phyloP scores from a whole-genome alignment of 2,797 vertebrate genomes.

The Tachyglossus aculeatus region DNA sequence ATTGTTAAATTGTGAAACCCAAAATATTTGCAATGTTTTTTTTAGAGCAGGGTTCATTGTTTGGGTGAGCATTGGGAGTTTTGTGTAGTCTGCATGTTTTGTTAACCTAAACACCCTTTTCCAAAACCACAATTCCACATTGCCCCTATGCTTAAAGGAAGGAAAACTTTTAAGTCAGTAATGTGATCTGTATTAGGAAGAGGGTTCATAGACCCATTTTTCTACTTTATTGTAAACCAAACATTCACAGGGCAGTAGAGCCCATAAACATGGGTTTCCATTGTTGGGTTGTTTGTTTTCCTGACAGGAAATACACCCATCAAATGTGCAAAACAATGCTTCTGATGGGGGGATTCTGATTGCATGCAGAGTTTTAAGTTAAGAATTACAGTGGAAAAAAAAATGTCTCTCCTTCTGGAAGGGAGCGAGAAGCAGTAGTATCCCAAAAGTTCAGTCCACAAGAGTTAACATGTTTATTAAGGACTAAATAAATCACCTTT shows the following conservation, averaged over 20 bases:
- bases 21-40: neutral
- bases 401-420: too few relatives aligned
- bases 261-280: slow-evolving; percentile 14
- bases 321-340: neutral
- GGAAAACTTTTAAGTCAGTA: neutral
- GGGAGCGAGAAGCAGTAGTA: too few relatives aligned
- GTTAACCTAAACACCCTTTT: too few relatives aligned
- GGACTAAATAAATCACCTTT: neutral
- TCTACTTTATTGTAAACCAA: neutral
- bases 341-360: neutral
- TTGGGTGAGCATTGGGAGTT: slow-evolving; percentile 1
- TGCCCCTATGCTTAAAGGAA: neutral
- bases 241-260: neutral
- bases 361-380: too few relatives aligned
- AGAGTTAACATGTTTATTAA: too few relatives aligned
- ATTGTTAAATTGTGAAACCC: neutral
- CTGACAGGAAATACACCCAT: neutral
- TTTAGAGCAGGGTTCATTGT: neutral
- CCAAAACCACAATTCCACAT: too few relatives aligned
- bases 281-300: neutral
- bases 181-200: neutral
- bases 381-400: too few relatives aligned
- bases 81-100: neutral
- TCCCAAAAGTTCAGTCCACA: too few relatives aligned
- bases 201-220: neutral